Base-by-base conservation (phyloP, 2,797 vertebrate species). In the Lepilemur septentrionalis region DNA sequence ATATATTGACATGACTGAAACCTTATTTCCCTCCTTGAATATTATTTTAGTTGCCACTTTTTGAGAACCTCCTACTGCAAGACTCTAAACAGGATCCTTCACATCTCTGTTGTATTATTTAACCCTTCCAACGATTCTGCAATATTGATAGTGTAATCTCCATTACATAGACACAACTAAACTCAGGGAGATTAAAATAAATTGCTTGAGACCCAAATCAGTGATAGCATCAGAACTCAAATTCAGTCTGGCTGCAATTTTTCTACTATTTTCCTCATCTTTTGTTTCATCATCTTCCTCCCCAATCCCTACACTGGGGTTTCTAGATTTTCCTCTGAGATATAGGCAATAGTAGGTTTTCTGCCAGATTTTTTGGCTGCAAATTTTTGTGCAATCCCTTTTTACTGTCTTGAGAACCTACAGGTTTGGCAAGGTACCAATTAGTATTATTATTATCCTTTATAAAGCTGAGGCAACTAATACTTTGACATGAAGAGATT, bases 281-380 rank as follows among this genome's bases (percentile, higher is more conserved):
- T 15, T 72, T 89, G 7, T 89, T 76, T 38, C n/a, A 38, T 8
- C 2, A 4, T 23, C n/a, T 13, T 10, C 11, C 2, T 35, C 7
- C 2, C 38, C 1, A 23, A 25, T 0, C 14, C 22, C 23, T 0
- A 50, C 22, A 88, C 8, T 73, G 84, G 38, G 11, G 0, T 55
- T 91, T 94, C n/a, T 86, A 79, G 41, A 84, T 80, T 63, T 92
- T 92, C 22, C 50, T 69, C 59, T 70, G n/a, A 52, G 10, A 65
- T 72, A 46, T 1, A 28, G 8, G 80, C 7, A 85, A 25, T 8
- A 18, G 28, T 67, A 46, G 61, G 8, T 55, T 96, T 93, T 59
- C 91, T 78, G 61, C 22, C 55, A 81, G 80, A 43, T 76, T 43
- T 43, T n/a, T 80, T 88, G 13, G n/a, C 65, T 59, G 46, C 10